Evolutionary conservation across 2,888 invertebrate species (phyloP).

Genomic region (Odontomyia ornata): DNA sequence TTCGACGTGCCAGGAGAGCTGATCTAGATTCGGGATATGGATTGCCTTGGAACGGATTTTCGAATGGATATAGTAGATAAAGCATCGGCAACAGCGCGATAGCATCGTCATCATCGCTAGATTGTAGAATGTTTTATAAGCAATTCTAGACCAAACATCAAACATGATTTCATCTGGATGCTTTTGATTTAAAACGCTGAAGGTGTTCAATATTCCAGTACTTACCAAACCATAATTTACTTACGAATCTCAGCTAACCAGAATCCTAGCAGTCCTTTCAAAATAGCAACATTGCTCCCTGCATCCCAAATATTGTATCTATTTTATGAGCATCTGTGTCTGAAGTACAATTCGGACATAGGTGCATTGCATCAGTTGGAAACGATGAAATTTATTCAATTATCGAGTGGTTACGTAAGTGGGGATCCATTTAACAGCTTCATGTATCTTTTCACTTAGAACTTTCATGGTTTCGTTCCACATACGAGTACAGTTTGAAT

Average conservation of each 20-base stretch:
- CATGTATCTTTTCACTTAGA: not conserved
- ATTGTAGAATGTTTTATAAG: no score
- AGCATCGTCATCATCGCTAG: no score
- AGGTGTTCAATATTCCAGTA: no score
- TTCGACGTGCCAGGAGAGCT: not conserved
- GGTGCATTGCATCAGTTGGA: conserved; percentile 26
- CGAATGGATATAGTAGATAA: not conserved
- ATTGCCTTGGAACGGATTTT: not conserved
- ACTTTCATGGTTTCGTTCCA: not conserved
- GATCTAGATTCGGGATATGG: conserved; percentile 13
- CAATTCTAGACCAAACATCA: no score
- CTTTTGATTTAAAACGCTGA: no score
- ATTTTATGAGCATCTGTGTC: conserved; percentile 8
- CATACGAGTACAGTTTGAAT: no score
- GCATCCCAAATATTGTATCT: not conserved
- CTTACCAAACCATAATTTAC: no score
- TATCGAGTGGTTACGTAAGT: conserved; percentile 30
- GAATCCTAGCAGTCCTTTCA: no score
- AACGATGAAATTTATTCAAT: conserved; percentile 37
- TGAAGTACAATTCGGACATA: not conserved
- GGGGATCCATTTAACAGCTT: conserved; percentile 11
- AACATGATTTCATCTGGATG: no score
- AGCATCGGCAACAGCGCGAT: no score
- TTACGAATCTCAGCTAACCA: no score
- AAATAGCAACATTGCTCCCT: not conserved